Percentiles rank a stretch among this genome's conserved stretches.
These are phyloP conservation scores for Chrysodeixis includens DNA, from an alignment of 2,888 invertebrate genomes.

Conservation along the genomic window DNA sequence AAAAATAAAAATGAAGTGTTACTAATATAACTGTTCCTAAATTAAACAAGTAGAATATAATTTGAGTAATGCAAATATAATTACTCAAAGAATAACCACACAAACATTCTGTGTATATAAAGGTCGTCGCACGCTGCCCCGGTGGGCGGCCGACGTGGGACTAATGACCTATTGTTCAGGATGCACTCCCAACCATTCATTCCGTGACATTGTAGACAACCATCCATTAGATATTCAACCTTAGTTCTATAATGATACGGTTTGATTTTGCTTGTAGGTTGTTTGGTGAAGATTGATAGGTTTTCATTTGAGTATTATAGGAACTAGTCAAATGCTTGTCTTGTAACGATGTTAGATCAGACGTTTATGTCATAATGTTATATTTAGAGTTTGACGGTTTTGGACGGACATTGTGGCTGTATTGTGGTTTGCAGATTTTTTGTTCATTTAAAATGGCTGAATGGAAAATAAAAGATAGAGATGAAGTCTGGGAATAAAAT, in stretches of 20 bases:
- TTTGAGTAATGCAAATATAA: background rate
- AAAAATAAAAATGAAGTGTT: too few species aligned
- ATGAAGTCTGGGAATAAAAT: background rate
- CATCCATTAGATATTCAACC: constrained; percentile 22
- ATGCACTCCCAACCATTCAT: constrained; percentile 48
- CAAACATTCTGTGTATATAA: constrained; percentile 7
- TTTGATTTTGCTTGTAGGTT: background rate
- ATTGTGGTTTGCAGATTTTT: background rate
- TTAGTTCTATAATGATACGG: background rate
- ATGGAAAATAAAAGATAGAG: background rate
- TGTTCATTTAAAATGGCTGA: background rate
- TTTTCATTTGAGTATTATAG: background rate
- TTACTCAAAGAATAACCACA: background rate
- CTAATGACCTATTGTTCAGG: constrained; percentile 64
- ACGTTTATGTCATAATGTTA: background rate
- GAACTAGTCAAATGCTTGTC: background rate
- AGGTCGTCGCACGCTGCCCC: constrained; percentile 44
- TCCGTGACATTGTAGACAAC: constrained; percentile 37
- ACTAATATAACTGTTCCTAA: too few species aligned
- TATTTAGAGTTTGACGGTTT: background rate
- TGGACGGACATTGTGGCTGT: background rate
- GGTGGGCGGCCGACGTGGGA: constrained; percentile 47
- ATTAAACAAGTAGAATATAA: too few species aligned
- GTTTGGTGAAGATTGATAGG: background rate
- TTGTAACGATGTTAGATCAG: constrained; percentile 1